Percentiles rank a stretch among this genome's conserved stretches.
Conservation (phyloP, 64 coral and sea anemone species). For the Porites lutea region DNA sequence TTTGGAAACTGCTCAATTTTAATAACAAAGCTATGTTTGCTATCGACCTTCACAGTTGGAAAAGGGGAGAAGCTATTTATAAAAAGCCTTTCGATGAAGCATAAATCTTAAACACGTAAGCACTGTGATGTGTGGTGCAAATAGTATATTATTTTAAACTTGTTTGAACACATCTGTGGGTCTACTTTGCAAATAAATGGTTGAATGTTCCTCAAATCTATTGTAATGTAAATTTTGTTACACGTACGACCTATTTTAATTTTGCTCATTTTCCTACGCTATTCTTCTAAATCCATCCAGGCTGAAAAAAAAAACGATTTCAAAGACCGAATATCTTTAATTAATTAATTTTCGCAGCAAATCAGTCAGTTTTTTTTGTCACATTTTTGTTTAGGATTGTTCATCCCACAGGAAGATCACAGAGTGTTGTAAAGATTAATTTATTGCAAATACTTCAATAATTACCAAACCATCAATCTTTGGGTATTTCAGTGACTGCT, state of each 20-base stretch:
- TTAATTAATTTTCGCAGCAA: too few species aligned
- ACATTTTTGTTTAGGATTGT: too few species aligned
- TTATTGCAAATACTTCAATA: constrained; percentile 17
- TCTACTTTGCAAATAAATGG: not conserved
- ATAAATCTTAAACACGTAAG: not conserved
- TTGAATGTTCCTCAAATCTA: not conserved
- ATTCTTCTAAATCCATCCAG: not conserved
- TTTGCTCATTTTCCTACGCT: not conserved
- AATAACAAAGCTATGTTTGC: not conserved
- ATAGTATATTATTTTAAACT: not conserved
- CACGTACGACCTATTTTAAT: not conserved
- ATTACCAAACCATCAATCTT: not conserved
- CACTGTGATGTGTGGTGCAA: not conserved
- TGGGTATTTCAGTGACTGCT: not conserved
- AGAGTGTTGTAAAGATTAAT: not conserved
- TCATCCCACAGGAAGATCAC: not conserved
- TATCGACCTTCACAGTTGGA: not conserved
- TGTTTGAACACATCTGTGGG: not conserved
- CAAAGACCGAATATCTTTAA: too few species aligned
- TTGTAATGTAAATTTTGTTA: constrained; percentile 30
- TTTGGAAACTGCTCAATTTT: constrained; percentile 1
- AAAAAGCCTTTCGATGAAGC: not conserved
- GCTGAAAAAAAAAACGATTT: not conserved
- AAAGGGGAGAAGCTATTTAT: not conserved
- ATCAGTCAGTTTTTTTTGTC: too few species aligned